Evolutionary conservation across 2,888 invertebrate species (phyloP).

Genomic region (Ornithoptera priamus): DNA sequence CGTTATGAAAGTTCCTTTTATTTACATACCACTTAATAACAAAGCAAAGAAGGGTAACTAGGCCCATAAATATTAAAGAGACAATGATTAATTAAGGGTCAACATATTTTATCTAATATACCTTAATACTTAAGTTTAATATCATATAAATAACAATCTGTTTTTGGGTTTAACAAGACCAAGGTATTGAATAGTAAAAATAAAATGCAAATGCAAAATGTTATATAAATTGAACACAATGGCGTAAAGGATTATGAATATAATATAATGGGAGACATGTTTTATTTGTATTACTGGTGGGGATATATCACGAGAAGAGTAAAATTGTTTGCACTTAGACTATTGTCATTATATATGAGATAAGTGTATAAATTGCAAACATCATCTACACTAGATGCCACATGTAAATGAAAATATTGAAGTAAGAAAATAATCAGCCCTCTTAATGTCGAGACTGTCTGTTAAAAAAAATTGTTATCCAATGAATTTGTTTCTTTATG

Average conservation of each 20-base stretch:
- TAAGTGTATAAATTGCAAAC: background rate
- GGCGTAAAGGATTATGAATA: conserved; percentile 46
- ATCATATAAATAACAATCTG: conserved; percentile 53
- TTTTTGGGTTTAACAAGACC: conserved; percentile 46
- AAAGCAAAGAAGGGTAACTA: conserved; percentile 41
- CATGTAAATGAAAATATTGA: background rate
- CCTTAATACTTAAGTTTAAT: conserved; percentile 48
- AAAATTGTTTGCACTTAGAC: conserved; percentile 47
- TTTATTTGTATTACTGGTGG: conserved; percentile 59
- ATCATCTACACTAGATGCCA: background rate
- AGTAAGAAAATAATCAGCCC: too few relatives aligned
- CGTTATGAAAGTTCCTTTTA: conserved; percentile 34
- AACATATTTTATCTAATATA: conserved; percentile 48
- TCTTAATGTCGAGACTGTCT: too few relatives aligned
- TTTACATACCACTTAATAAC: conserved; percentile 39
- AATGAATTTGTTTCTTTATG: background rate
- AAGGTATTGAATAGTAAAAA: conserved; percentile 38
- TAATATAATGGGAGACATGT: conserved; percentile 48
- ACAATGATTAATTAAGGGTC: conserved; percentile 46
- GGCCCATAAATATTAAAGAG: conserved; percentile 46
- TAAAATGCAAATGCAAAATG: conserved; percentile 53
- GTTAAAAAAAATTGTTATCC: too few relatives aligned
- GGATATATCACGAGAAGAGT: conserved; percentile 55
- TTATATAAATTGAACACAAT: conserved; percentile 55
- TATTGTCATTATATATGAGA: conserved; percentile 43